Evolutionary conservation across 2,888 invertebrate genomes (phyloP).

Genomic region (Pomacea canaliculata): DNA sequence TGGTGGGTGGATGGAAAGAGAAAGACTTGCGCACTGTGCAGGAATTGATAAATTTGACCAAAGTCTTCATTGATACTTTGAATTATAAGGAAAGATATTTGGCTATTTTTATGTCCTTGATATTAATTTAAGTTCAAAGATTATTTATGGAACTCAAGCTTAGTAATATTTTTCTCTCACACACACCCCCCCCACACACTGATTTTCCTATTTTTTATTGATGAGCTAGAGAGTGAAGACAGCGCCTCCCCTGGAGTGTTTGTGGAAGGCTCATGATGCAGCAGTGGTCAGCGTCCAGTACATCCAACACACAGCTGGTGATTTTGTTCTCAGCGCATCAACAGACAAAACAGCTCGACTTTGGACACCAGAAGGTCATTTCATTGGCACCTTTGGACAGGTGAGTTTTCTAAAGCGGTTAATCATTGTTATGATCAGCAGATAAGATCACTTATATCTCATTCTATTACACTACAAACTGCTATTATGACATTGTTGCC

Average conservation of each 20-base stretch:
- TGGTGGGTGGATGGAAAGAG: background rate
- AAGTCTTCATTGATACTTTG: no score
- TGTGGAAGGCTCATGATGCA: constrained; percentile 65
- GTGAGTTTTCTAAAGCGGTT: constrained; percentile 33
- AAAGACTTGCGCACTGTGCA: background rate
- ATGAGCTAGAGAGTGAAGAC: constrained; percentile 45
- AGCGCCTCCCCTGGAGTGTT: constrained; percentile 47
- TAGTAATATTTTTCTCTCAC: no score
- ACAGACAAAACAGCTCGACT: constrained; percentile 67
- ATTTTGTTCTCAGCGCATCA: constrained; percentile 63
- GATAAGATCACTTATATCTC: no score
- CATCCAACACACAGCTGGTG: constrained; percentile 56
- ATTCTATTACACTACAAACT: no score
- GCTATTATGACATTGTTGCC: no score
- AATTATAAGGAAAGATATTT: no score
- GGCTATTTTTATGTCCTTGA: no score
- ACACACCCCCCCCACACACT: no score
- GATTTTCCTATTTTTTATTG: no score
- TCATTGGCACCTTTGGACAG: constrained; percentile 69
- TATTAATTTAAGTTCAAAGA: no score
- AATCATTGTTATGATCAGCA: background rate
- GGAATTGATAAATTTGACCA: no score
- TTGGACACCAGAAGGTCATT: constrained; percentile 63
- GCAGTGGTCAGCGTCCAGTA: constrained; percentile 67
- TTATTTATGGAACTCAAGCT: no score